Evolutionary conservation across 2,888 invertebrate genomes (phyloP).

Genomic region (Megaustenia siamemsis): DNA sequence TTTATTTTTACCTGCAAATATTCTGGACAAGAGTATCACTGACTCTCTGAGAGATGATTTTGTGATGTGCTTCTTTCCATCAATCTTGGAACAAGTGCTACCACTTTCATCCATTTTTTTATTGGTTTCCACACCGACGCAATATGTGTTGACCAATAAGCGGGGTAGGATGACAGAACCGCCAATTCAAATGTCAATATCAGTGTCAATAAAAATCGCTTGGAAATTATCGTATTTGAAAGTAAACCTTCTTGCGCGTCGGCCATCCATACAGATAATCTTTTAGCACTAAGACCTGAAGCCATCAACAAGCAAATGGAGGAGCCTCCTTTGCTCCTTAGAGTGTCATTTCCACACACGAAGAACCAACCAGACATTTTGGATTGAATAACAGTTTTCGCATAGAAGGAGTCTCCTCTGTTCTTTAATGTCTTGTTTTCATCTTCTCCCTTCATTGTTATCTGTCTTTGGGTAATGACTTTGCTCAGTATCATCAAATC

Average conservation of each 20-base stretch:
- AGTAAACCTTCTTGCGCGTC: constrained; percentile 12
- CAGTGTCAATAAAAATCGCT: too few relatives aligned
- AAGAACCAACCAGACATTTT: not conserved
- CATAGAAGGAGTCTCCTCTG: too few relatives aligned
- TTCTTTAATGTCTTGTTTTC: too few relatives aligned
- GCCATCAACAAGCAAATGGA: constrained; percentile 31
- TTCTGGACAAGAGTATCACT: constrained; percentile 21
- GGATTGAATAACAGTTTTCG: not conserved
- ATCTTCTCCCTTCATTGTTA: too few relatives aligned
- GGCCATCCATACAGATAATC: constrained; percentile 16
- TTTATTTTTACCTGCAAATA: constrained; percentile 4
- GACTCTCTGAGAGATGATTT: not conserved
- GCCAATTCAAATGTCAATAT: not conserved
- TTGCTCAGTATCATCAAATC: too few relatives aligned
- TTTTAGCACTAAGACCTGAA: constrained; percentile 21
- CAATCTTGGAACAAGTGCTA: not conserved
- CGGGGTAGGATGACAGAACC: constrained; percentile 14
- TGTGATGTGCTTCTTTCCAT: not conserved
- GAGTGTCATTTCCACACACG: not conserved
- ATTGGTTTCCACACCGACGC: not conserved
- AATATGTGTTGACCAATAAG: too few relatives aligned
- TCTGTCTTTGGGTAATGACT: too few relatives aligned
- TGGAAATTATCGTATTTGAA: not conserved
- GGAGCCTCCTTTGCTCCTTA: constrained; percentile 22
- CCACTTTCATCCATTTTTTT: constrained; percentile 25